A percentile compares a stretch with the other conserved stretches of the same genome.
Evolutionary conservation across 2,113 vertebrate genomes (phyloP).

Genomic region (Manacus vitellinus): DNA sequence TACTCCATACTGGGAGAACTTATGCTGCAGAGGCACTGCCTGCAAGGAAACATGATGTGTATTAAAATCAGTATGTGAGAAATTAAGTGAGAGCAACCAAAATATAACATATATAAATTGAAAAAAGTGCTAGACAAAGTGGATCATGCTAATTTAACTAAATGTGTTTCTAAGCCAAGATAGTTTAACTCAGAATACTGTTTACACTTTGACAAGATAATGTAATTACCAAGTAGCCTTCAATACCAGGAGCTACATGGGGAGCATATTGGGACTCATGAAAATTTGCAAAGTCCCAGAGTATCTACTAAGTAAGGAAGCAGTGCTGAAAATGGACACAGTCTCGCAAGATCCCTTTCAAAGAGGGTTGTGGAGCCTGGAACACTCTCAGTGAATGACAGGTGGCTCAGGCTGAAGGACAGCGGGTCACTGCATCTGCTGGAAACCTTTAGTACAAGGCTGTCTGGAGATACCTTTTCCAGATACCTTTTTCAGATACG

Average conservation of each 20-base stretch:
- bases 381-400: rapidly evolving
- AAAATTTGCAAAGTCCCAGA: neutral
- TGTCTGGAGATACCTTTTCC: neutral
- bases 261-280: neutral
- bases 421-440: neutral
- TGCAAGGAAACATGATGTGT: neutral
- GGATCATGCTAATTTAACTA: neutral
- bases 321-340: neutral
- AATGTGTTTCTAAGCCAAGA: neutral
- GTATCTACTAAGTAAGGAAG: neutral
- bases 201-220: neutral
- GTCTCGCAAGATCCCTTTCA: neutral
- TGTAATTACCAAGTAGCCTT: neutral
- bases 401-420: neutral
- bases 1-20: neutral
- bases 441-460: neutral
- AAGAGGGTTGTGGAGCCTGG: neutral
- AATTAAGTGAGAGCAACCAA: neutral
- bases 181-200: neutral
- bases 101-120: neutral
- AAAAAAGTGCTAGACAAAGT: neutral
- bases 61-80: neutral
- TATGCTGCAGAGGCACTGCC: neutral
- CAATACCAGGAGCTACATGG: neutral
- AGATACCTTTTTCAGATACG: neutral